phyloP scores from a whole-genome alignment of 2,888 invertebrate species.

The Rotaria sp. region DNA sequence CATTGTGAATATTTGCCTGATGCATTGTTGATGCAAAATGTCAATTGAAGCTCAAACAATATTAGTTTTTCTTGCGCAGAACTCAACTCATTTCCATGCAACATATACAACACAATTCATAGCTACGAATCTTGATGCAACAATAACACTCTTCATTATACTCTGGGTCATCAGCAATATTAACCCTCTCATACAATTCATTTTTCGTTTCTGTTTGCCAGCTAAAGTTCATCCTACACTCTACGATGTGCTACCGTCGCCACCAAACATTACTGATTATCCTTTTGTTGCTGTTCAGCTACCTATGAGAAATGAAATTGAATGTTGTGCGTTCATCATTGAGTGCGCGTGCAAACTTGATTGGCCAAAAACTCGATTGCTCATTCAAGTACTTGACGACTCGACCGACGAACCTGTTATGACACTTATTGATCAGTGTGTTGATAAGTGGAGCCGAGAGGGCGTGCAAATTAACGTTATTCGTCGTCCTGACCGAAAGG shows the following conservation, averaged over 20 bases:
- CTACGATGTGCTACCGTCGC: background rate
- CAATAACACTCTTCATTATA: no score
- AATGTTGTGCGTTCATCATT: background rate
- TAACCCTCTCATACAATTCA: no score
- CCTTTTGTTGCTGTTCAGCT: background rate
- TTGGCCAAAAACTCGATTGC: background rate
- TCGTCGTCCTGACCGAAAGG: background rate
- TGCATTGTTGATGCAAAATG: no score
- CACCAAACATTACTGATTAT: background rate
- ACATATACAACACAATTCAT: no score
- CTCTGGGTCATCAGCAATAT: no score
- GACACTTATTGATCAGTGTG: background rate
- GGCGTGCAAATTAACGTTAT: background rate
- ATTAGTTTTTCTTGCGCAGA: no score
- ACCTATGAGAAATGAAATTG: background rate
- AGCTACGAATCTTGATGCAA: no score
- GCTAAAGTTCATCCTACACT: background rate
- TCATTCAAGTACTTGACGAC: background rate
- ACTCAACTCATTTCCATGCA: no score
- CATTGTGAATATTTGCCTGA: no score
- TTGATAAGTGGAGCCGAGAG: background rate
- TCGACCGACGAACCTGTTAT: background rate
- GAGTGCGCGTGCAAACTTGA: background rate
- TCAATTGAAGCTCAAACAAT: no score
- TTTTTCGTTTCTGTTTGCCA: background rate